These are phyloP conservation scores for Brachylomia viminalis DNA, from an alignment of 2,888 invertebrate genomes.

Conservation along the genomic window DNA sequence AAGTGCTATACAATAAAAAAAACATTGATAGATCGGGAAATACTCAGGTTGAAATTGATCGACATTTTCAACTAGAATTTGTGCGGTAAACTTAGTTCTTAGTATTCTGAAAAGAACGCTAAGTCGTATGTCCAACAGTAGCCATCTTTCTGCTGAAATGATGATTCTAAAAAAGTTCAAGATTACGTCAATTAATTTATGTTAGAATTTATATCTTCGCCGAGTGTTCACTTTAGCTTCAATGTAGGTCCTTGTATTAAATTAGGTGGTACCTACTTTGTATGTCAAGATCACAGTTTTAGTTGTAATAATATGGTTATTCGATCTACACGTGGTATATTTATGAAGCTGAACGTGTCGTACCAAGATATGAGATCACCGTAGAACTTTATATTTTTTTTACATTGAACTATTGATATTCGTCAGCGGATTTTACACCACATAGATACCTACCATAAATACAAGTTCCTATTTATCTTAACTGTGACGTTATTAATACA, in stretches of 20 bases:
- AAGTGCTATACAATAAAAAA: background rate
- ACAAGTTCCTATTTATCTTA: too few species aligned
- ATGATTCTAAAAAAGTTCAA: too few species aligned
- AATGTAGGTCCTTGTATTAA: background rate
- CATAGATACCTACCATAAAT: too few species aligned
- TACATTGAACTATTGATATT: background rate
- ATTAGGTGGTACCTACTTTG: background rate
- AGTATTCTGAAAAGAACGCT: too few species aligned
- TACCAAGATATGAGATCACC: background rate
- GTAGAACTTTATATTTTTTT: background rate
- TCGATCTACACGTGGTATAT: background rate
- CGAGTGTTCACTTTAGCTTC: background rate
- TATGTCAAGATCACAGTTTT: constrained; percentile 1
- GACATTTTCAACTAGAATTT: background rate
- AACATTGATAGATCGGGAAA: background rate
- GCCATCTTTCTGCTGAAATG: too few species aligned
- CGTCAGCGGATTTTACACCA: too few species aligned
- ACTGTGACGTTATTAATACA: too few species aligned
- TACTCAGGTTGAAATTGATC: background rate
- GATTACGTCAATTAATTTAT: too few species aligned
- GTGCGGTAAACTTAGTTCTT: too few species aligned
- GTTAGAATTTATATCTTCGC: background rate
- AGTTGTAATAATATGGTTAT: background rate
- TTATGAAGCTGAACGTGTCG: background rate
- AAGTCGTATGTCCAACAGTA: too few species aligned